phyloP scores from a whole-genome alignment of 1,140 invertebrate species.

The Drosophila rhopaloa region DNA sequence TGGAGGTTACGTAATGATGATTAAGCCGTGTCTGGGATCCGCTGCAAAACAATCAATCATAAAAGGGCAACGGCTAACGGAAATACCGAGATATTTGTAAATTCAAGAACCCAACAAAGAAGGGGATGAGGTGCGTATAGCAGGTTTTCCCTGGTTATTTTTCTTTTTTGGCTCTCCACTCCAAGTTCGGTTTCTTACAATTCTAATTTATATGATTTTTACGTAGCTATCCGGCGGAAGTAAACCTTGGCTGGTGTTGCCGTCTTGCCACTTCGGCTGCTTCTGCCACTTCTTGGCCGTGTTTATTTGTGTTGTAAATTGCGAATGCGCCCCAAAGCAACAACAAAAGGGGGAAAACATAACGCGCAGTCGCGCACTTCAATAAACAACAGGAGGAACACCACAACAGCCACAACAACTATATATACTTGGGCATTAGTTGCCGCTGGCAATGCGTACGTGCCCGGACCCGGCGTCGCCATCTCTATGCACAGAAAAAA shows the following conservation, averaged over 20 bases:
- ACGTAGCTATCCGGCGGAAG: constrained; percentile 81
- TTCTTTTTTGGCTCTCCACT: not conserved
- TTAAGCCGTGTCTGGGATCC: constrained; percentile 33
- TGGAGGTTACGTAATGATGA: constrained; percentile 33
- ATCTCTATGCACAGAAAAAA: constrained; percentile 6
- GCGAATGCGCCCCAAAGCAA: constrained; percentile 72
- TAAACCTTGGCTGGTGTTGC: constrained; percentile 65
- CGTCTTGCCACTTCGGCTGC: constrained; percentile 25
- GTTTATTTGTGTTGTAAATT: constrained; percentile 81
- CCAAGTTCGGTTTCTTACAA: constrained; percentile 37
- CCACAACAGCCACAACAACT: constrained; percentile 35
- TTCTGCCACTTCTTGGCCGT: constrained; percentile 45
- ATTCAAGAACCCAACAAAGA: constrained; percentile 19
- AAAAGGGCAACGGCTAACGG: constrained; percentile 61
- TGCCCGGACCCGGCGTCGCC: constrained; percentile 77
- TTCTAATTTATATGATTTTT: constrained; percentile 80
- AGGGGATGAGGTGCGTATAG: not conserved
- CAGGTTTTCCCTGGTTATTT: constrained; percentile 6
- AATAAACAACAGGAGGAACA: constrained; percentile 75
- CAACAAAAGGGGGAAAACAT: constrained; percentile 46
- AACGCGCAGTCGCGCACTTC: constrained; percentile 59
- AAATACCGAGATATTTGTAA: constrained; percentile 31
- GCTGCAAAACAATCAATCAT: constrained; percentile 48
- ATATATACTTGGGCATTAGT: constrained; percentile 71
- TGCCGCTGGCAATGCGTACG: constrained; percentile 68